Evolutionary conservation across 1,140 invertebrate species (phyloP).

Genomic region (Heliconius nattereri): DNA sequence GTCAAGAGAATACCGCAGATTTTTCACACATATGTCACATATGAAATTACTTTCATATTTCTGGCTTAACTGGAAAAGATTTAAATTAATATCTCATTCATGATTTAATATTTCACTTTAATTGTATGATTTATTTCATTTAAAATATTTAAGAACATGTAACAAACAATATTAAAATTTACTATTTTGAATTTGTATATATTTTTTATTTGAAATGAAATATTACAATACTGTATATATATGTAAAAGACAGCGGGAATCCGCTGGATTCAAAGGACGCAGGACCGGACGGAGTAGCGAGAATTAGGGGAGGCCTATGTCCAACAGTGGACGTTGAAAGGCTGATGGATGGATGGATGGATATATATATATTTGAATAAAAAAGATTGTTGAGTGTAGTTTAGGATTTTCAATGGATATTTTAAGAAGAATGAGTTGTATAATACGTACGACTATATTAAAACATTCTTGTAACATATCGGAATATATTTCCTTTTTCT

Average conservation of each 20-base stretch:
- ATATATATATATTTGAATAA: not conserved
- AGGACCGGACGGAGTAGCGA: too few relatives aligned
- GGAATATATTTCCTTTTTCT: conserved; percentile 64
- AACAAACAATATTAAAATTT: not conserved
- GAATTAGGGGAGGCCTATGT: too few relatives aligned
- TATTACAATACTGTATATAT: not conserved
- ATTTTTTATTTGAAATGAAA: not conserved
- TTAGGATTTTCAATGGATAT: not conserved
- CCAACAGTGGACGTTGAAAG: too few relatives aligned
- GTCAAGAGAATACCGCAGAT: conserved; percentile 30
- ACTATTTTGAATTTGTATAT: not conserved
- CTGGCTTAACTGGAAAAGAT: conserved; percentile 13
- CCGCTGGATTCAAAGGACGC: too few relatives aligned
- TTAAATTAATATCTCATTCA: not conserved
- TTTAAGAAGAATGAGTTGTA: not conserved
- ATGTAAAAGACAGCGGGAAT: too few relatives aligned
- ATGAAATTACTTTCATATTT: conserved; percentile 30
- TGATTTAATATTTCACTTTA: not conserved
- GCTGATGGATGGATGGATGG: too few relatives aligned
- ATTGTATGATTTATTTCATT: not conserved
- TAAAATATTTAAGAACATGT: not conserved
- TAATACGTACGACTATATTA: conserved; percentile 63
- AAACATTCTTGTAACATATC: conserved; percentile 70
- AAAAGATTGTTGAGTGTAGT: not conserved
- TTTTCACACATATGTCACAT: conserved; percentile 39